These are phyloP conservation scores for Apostichopus leukothele DNA, from an alignment of 53 echinoderm and acorn worm species.

Conservation along the genomic window DNA sequence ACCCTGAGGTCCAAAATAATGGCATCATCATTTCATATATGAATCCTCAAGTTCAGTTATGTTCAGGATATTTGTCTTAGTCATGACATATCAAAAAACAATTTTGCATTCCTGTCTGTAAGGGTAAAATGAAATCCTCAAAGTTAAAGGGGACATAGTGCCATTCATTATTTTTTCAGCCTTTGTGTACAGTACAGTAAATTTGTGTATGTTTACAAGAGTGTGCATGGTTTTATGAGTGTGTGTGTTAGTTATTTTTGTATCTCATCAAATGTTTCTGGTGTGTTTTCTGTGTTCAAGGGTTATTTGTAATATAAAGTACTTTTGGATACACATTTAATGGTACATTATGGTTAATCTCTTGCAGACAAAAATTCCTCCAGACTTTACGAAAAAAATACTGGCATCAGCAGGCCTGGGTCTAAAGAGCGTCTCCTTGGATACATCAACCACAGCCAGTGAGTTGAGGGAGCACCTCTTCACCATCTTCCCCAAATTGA, in stretches of 20 bases:
- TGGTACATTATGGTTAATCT: neutral
- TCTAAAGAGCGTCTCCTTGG: neutral
- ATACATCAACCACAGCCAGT: neutral
- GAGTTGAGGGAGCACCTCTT: slow-evolving; percentile 19
- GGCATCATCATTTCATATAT: no score
- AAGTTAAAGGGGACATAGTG: neutral
- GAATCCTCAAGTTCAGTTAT: neutral
- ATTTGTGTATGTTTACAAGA: neutral
- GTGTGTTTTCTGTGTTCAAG: no score
- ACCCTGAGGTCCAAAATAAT: no score
- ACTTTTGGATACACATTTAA: neutral
- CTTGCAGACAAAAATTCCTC: slow-evolving; percentile 22
- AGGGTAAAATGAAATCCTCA: neutral
- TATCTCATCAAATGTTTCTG: neutral
- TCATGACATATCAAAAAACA: neutral
- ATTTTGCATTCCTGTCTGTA: neutral
- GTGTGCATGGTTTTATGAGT: neutral
- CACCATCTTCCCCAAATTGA: slow-evolving; percentile 4
- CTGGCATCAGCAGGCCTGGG: slow-evolving; percentile 6
- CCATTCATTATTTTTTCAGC: no score
- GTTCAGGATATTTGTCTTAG: neutral
- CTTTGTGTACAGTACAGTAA: neutral
- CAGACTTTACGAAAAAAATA: neutral
- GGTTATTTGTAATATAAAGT: no score
- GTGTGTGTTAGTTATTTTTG: neutral